Base-by-base conservation (phyloP, 2,113 vertebrate genomes). In the Dasyprocta punctata region DNA sequence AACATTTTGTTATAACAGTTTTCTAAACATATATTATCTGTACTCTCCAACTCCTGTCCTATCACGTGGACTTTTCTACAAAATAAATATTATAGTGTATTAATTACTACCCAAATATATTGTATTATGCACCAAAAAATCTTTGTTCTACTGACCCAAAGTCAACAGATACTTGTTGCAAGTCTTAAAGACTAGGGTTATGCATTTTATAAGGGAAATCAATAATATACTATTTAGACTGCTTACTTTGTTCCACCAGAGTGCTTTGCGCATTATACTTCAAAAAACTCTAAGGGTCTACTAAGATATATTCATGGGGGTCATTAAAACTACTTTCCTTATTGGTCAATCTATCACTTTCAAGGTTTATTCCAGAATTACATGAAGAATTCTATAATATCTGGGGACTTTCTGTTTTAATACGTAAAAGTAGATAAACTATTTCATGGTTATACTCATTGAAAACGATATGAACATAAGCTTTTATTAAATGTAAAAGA, bases 181-280 rank as follows among this genome's bases (percentile, higher is more conserved):
- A 96, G 19, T 90, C 94, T 94, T 98, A 94, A 94, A 96, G 89
- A 89, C 49, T 36, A 63, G 16, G 22, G 54, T 94, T 96, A 97
- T 96, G 81, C 97, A 96, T 96, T 97, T 96, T 92, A 93, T 60
- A 97, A 92, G 85, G 69, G 75, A 97, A 97, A 96, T 98, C 80
- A 96, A 97, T 96, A 90, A 67, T 85, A 90, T 96, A 54, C 69
- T 96, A 52, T 92, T 97, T 98, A 97, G 71, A 97, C 97, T 96
- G 91, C 41, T 88, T 95, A 82, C 65, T 89, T 96, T 97, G 20
- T 56, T 65, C 47, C 17, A 89, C 22, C 67, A 94, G 13, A 91
- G 19, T 85, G 52, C 56, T 98, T 81, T 93, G 73, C 30, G 97
- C 92, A 73, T 91, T 94, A 96, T 56, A 84, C 28, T 94, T 84